Evolutionary conservation across 2,113 vertebrate species (phyloP).

Genomic region (Romanogobio albipinnatus): DNA sequence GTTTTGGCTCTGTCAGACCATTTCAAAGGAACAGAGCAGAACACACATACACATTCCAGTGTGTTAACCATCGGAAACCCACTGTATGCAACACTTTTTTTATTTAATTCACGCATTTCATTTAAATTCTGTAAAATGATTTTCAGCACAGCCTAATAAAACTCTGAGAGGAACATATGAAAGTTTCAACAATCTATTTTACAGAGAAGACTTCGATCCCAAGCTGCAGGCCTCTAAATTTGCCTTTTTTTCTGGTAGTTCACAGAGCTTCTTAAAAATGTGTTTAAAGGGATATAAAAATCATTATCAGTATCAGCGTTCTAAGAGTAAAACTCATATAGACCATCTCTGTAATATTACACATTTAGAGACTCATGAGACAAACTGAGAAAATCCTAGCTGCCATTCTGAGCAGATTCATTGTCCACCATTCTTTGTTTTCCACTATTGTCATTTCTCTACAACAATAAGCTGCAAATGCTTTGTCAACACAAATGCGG

Average conservation of each 20-base stretch:
- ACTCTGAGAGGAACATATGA: neutral
- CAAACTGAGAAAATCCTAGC: neutral
- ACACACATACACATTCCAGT: neutral
- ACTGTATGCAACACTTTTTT: neutral
- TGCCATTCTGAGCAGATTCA: neutral
- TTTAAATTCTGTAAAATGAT: neutral
- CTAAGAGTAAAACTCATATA: neutral
- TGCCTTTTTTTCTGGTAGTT: neutral
- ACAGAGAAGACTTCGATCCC: neutral
- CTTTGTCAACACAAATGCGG: neutral
- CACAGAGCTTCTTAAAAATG: neutral
- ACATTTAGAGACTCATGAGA: neutral
- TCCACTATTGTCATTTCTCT: neutral
- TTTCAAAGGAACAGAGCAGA: neutral
- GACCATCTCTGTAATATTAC: neutral
- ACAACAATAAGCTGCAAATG: neutral
- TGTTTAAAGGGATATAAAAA: neutral
- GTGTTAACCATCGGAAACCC: neutral
- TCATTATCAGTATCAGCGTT: neutral
- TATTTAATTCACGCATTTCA: neutral
- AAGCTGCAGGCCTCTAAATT: neutral
- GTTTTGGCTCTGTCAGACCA: slow-evolving; percentile 1
- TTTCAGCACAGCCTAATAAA: neutral
- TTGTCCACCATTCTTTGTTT: neutral
- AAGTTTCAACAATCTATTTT: slow-evolving; percentile 6